Evolutionary conservation across 2,888 invertebrate species (phyloP).

Genomic region (Drosophila ustulata): DNA sequence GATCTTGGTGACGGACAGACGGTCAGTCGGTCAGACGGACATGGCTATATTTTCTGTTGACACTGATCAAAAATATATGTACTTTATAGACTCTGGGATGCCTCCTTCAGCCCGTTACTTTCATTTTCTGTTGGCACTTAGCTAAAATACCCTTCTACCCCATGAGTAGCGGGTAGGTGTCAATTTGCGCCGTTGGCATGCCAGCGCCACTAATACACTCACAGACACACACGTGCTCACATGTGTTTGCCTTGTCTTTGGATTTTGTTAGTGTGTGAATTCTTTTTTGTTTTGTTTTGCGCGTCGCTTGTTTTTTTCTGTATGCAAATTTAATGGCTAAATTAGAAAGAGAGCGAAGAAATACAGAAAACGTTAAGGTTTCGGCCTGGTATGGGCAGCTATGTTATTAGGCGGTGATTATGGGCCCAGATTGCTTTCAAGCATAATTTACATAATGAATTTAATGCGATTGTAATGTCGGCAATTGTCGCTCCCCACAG

Average conservation of each 20-base stretch:
- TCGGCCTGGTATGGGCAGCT: conserved; percentile 37
- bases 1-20: too few species aligned
- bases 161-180: conserved; percentile 52
- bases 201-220: conserved; percentile 37
- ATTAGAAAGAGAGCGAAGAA: conserved; percentile 59
- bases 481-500: conserved; percentile 37
- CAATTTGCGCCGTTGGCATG: conserved; percentile 71
- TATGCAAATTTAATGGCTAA: conserved; percentile 82
- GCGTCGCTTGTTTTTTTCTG: conserved; percentile 34
- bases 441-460: conserved; percentile 73
- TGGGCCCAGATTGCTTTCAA: conserved; percentile 56
- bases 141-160: too few species aligned
- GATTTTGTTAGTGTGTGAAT: conserved; percentile 10
- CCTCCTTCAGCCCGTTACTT: too few species aligned
- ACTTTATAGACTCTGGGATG: too few species aligned
- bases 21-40: too few species aligned
- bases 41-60: too few species aligned
- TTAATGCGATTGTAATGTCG: conserved; percentile 63
- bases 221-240: conserved; percentile 16
- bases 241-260: conserved; percentile 10
- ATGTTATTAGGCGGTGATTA: conserved; percentile 67
- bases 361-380: conserved; percentile 41
- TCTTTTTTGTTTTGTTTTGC: conserved; percentile 29
- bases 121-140: too few species aligned
- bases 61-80: too few species aligned